A percentile compares a stretch with the other conserved stretches of the same genome.
Evolutionary conservation across 2,797 vertebrate species (phyloP).

Genomic region (Masticophis lateralis): DNA sequence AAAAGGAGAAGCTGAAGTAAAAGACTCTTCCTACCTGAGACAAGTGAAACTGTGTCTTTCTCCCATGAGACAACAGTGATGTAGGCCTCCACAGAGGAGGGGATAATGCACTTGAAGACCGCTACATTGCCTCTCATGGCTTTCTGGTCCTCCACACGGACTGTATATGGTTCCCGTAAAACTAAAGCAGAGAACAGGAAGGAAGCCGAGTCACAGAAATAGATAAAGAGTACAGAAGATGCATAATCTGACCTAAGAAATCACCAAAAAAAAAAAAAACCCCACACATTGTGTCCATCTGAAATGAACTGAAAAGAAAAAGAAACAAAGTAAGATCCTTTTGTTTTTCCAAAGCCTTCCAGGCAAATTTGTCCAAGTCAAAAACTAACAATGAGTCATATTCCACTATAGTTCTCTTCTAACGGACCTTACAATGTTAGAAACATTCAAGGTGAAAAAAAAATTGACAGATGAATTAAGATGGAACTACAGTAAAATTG

Average conservation of each 20-base stretch:
- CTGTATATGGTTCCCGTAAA: slow-evolving; percentile 98
- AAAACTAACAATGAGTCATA: neutral
- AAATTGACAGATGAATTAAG: neutral
- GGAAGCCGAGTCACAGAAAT: neutral
- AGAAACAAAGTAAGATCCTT: neutral
- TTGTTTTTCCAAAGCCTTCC: neutral
- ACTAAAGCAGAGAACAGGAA: slow-evolving; percentile 70
- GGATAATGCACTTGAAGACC: slow-evolving; percentile 99
- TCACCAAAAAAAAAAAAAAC: neutral
- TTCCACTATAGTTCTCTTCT: neutral
- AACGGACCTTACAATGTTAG: neutral
- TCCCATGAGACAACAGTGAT: slow-evolving; percentile 98
- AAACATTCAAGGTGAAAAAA: neutral
- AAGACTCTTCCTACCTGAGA: slow-evolving; percentile 86
- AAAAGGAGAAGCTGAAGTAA: neutral
- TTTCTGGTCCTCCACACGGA: slow-evolving; percentile 99
- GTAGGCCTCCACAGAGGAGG: slow-evolving; percentile 96
- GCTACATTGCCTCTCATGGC: slow-evolving; percentile 99
- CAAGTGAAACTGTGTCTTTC: slow-evolving; percentile 98
- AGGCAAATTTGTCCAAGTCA: neutral
- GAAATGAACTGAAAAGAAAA: neutral
- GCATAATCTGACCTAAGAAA: neutral
- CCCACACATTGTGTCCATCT: neutral
- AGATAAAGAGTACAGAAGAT: neutral
- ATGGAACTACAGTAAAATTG: neutral